Base-by-base conservation (phyloP, 37 sponge, comb jelly and placozoan genomes). In the Chondrilla cf. caribensis region DNA sequence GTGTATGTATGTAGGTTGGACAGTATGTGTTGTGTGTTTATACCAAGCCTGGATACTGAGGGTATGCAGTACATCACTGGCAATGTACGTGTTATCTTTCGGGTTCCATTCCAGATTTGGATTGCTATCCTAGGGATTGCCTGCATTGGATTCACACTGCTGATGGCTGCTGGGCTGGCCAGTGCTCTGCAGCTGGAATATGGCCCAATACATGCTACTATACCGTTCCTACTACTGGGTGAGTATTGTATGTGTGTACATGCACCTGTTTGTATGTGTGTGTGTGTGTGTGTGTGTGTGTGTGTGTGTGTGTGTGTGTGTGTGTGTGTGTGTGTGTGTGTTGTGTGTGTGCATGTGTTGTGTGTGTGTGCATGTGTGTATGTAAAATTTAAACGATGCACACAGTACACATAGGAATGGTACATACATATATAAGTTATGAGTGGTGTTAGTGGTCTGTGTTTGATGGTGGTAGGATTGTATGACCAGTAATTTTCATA, bases 171-270 rank as follows among this genome's bases (percentile, higher is more conserved):
- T 78, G 79, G 79, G 2, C 28, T 78, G 59, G 58, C 79, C 58
- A 78, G 79, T 47, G 35, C 31, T 33, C 59, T 78, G 58, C 58
- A 26, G 58, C 19, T 78, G 35, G 21, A 31, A 22, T 78, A 78
- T 44, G 79, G 79, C 2, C 79, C 79, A 29, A 35, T 78, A 42
- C 79, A 78, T 78, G 40, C 79, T 58, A 41, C 39, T 47, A 58
- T 78, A 78, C 79, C 79, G 4, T 78, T 78, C 59, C 11, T 78
- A 28, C 47, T 78, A 42, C 54, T 78, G 11, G 51, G 51, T 47
- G 11, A 6, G 51, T 47, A 47, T 47, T 41, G 81, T 60, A 26
- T 60, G 64, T 60, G 64, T 60, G 64, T 60, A 15, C n/a, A n/a
- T n/a, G n/a, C n/a, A n/a, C 15, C 19, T 26, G 64, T 39, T 11